These are phyloP conservation scores for Zoanthus sansibaricus DNA, from an alignment of 92 coral and sea anemone species.

Conservation along the genomic window DNA sequence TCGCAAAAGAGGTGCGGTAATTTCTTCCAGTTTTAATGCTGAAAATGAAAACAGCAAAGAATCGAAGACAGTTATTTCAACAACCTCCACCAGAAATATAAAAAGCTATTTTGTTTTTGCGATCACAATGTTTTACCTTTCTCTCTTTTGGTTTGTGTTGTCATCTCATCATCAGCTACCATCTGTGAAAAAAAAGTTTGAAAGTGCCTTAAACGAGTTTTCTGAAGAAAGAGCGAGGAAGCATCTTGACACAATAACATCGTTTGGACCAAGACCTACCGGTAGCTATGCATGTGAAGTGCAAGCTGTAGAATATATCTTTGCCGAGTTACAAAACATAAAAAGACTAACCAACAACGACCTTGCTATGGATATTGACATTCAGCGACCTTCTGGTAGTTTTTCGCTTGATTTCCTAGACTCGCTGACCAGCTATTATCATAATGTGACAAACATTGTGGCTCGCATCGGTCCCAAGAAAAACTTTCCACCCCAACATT, in stretches of 20 bases:
- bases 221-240: conserved; percentile 90
- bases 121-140: conserved; percentile 52
- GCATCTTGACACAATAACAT: conserved; percentile 83
- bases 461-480: conserved; percentile 78
- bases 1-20: conserved; percentile 66
- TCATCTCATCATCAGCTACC: conserved; percentile 79
- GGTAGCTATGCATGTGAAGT: conserved; percentile 96
- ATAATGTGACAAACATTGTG: conserved; percentile 85
- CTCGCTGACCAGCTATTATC: conserved; percentile 82
- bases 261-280: conserved; percentile 88
- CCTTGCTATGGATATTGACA: conserved; percentile 82
- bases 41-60: conserved; percentile 14
- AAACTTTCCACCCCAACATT: conserved; percentile 73
- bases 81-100: not conserved
- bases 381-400: conserved; percentile 87
- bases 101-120: conserved; percentile 52
- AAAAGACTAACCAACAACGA: conserved; percentile 68
- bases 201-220: conserved; percentile 76
- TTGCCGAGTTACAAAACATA: conserved; percentile 65
- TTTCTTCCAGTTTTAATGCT: conserved; percentile 6
- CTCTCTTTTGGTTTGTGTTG: conserved; percentile 53
- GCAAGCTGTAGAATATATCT: conserved; percentile 85
- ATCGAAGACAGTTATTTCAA: not conserved
- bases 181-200: conserved; percentile 56
- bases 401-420: conserved; percentile 77